Evolutionary conservation across 2,888 invertebrate species (phyloP).

Genomic region (Plebejus argus): DNA sequence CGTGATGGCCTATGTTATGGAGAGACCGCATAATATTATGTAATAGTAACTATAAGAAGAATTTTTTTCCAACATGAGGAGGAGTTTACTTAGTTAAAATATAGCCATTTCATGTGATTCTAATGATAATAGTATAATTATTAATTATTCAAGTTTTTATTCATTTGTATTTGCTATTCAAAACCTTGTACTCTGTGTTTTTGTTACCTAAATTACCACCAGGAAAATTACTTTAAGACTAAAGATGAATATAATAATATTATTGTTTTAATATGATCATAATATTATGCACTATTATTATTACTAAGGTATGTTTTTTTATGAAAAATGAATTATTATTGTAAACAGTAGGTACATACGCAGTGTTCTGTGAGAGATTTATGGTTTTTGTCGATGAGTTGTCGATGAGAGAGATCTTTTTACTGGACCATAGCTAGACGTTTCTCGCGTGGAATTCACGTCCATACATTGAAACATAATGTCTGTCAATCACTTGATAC

Average conservation of each 20-base stretch:
- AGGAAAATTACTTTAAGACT: background rate
- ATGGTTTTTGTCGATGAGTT: background rate
- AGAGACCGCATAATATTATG: too few relatives aligned
- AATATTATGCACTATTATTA: too few relatives aligned
- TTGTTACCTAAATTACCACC: background rate
- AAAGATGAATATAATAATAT: background rate
- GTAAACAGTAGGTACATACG: background rate
- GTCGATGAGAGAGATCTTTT: background rate
- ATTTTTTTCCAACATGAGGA: too few relatives aligned
- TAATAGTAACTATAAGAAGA: too few relatives aligned
- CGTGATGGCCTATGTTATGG: too few relatives aligned
- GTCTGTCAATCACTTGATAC: constrained; percentile 17
- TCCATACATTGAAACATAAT: background rate
- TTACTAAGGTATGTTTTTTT: too few relatives aligned
- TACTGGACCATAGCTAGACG: too few relatives aligned
- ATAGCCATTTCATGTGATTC: background rate
- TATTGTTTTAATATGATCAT: too few relatives aligned
- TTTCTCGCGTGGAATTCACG: constrained; percentile 3
- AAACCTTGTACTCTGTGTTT: background rate
- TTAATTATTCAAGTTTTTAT: background rate
- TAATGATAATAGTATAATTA: background rate
- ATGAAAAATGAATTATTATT: too few relatives aligned
- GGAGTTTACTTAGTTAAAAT: background rate
- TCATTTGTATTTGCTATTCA: background rate
- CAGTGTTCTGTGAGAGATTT: background rate